Evolutionary conservation across 2,113 vertebrate species (phyloP), one percentile per base, ranked within the genome.

Genomic region (Erythrocercus mccallii): DNA sequence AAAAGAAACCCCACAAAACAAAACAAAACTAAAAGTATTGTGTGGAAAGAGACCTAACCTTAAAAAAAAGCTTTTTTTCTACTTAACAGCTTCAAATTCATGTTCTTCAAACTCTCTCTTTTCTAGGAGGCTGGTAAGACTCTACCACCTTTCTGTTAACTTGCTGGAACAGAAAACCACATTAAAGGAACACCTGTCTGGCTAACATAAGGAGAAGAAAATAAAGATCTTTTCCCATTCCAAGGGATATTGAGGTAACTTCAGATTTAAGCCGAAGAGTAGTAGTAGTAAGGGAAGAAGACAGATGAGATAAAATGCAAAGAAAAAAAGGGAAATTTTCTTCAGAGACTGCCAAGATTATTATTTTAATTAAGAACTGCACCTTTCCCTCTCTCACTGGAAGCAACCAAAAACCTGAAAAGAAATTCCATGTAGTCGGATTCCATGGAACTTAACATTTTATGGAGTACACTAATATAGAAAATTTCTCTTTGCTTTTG

Each of bases 1-100:
- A 15, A 50, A 53, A n/a, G 22, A 42, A 20, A 2, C 0, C 1
- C 2, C 12, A 56, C 40, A 44, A 21, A 56, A 19, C 7, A 28
- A 58, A 50, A 31, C 1, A 11, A 35, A 60, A 27, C 27, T 47
- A 19, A 37, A 74, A 38, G 4, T 7, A 14, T 4, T 60, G 7
- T 42, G 3, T 60, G 13, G 15, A 16, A 70, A 51, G 37, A 69
- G 3, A 82, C 21, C 3, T 23, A 25, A 54, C 51, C 10, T 35
- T 20, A 13, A 37, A 23, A 15, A 42, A 40, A 44, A 18, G 12
- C 1, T 10, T 15, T 38, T 72, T 64, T 62, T 15, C 17, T 65
- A 9, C 4, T 18, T 15, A 88, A 48, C 2, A 69, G 28, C 31
- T 84, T 61, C 53, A 33, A 78, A 84, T 31, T 15, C 15, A 57